These are phyloP conservation scores for Silurus asotus DNA, from an alignment of 2,113 vertebrate species.

Conservation along the genomic window DNA sequence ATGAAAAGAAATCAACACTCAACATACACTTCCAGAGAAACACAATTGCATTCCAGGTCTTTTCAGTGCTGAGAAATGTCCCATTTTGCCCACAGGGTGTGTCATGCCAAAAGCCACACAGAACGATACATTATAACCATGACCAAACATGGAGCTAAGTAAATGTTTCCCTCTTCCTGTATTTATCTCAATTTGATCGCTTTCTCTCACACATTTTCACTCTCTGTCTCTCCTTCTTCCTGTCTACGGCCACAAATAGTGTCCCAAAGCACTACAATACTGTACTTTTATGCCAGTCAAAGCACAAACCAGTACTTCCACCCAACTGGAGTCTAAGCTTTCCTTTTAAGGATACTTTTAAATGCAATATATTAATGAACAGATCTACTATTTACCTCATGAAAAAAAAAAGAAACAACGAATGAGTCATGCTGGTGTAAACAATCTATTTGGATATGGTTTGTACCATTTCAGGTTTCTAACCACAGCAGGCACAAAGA, in stretches of 20 bases:
- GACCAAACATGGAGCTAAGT: slow-evolving; percentile 40
- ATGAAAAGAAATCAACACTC: slow-evolving; percentile 36
- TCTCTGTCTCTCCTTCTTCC: background rate
- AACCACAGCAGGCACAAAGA: background rate
- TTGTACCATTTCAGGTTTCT: slow-evolving; percentile 17
- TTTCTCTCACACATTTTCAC: slow-evolving; percentile 16
- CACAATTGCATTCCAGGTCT: slow-evolving; percentile 27
- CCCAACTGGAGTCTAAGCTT: background rate
- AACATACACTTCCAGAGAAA: slow-evolving; percentile 6
- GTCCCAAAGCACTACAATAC: background rate
- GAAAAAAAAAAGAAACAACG: slow-evolving; percentile 1
- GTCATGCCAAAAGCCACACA: slow-evolving; percentile 31
- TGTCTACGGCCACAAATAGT: background rate
- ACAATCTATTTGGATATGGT: background rate
- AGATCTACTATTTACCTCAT: slow-evolving; percentile 17
- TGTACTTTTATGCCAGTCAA: background rate
- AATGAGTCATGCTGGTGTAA: slow-evolving; percentile 33
- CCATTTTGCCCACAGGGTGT: slow-evolving; percentile 16
- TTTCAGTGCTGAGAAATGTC: slow-evolving; percentile 20
- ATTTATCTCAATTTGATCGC: background rate
- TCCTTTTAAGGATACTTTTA: slow-evolving; percentile 28
- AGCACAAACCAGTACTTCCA: background rate
- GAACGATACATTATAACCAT: slow-evolving; percentile 24
- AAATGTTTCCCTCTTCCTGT: slow-evolving; percentile 16
- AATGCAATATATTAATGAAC: slow-evolving; percentile 15